Conservation (phyloP, 2,113 vertebrate genomes). For the Chrysemys picta region DNA sequence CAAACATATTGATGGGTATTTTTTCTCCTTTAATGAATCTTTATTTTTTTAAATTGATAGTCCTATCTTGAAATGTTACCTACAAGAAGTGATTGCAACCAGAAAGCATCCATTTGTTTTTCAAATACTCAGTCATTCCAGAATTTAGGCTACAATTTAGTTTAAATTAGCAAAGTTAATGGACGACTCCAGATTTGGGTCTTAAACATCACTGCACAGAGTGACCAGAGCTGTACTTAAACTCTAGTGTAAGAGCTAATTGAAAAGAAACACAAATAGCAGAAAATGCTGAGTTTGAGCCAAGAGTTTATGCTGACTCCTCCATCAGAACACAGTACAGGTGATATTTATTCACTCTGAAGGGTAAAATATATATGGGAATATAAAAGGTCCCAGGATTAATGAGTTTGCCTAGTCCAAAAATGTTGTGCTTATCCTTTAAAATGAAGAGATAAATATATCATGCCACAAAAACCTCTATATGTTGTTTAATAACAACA, state of each 20-base stretch:
- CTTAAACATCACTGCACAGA: not conserved
- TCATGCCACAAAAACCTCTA: not conserved
- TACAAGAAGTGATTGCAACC: accelerated
- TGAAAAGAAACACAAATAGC: not conserved
- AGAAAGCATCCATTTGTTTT: not conserved
- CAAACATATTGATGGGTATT: not conserved
- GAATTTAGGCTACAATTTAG: not conserved
- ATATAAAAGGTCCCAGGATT: not conserved
- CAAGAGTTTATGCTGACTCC: not conserved
- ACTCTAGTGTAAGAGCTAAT: not conserved
- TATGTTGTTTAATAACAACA: not conserved
- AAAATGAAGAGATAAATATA: not conserved
- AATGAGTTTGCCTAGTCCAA: not conserved
- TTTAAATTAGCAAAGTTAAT: not conserved
- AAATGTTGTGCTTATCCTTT: not conserved
- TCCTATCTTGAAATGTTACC: not conserved
- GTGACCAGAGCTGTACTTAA: not conserved
- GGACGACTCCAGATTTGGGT: not conserved
- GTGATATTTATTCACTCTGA: slow-evolving; percentile 2
- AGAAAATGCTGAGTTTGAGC: not conserved
- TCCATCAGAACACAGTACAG: not conserved
- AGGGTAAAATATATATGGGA: slow-evolving; percentile 4
- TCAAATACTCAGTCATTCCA: not conserved
- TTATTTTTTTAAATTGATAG: not conserved
- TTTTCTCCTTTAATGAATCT: not conserved